phyloP scores from a whole-genome alignment of 2,113 vertebrate species.

The Cyanoderma ruficeps region DNA sequence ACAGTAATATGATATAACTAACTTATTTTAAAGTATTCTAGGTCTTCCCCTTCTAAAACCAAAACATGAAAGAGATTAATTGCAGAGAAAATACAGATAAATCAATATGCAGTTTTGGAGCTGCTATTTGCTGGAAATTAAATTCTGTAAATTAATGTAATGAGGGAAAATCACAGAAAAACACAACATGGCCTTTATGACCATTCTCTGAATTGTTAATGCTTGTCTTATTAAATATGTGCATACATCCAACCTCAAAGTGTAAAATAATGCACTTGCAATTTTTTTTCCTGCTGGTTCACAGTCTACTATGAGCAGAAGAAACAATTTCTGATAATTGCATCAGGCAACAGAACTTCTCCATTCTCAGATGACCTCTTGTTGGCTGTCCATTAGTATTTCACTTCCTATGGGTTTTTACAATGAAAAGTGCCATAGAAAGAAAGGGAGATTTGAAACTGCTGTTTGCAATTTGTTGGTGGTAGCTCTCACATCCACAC shows the following conservation, averaged over 20 bases:
- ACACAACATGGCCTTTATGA: background rate
- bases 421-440: background rate
- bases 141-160: background rate
- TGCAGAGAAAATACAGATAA: background rate
- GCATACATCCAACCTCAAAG: background rate
- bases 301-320: background rate
- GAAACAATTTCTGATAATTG: background rate
- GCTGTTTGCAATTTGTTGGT: background rate
- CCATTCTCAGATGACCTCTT: background rate
- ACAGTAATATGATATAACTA: background rate
- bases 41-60: background rate
- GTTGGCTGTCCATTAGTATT: background rate
- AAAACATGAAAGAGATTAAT: background rate
- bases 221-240: background rate
- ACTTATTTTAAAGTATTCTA: background rate
- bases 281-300: background rate
- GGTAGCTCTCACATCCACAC: background rate
- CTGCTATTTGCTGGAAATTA: background rate
- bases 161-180: background rate
- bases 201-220: background rate
- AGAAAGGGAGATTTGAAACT: conserved; percentile 2
- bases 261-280: background rate
- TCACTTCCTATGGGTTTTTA: background rate
- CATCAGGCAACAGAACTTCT: background rate
- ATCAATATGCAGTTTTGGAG: background rate